A percentile compares a stretch with the other conserved stretches of the same genome.
phyloP scores from a whole-genome alignment of 2,888 invertebrate species.

The Drosophila subsilvestris region DNA sequence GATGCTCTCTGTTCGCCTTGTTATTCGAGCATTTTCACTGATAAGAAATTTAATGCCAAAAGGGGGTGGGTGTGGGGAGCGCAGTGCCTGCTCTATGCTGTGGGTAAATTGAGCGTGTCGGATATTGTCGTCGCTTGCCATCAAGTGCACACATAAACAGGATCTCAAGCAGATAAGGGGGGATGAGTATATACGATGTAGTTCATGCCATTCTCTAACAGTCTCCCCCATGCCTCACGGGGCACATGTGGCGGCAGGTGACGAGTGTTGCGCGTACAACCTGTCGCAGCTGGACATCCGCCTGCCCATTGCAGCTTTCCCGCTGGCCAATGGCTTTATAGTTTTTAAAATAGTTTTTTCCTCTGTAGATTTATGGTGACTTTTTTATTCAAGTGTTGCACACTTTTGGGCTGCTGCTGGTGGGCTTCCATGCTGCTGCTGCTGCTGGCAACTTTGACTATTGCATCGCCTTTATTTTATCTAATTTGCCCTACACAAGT shows the following conservation, averaged over 20 bases:
- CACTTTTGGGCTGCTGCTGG: constrained; percentile 68
- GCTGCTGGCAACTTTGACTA: neutral
- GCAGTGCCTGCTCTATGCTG: constrained; percentile 50
- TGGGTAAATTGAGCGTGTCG: constrained; percentile 68
- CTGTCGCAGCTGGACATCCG: neutral
- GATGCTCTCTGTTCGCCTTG: constrained; percentile 39
- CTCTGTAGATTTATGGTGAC: neutral
- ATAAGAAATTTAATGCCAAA: constrained; percentile 70
- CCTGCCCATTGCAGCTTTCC: neutral
- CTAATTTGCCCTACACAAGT: constrained; percentile 22
- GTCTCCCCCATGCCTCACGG: constrained; percentile 4
- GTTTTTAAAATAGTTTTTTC: constrained; percentile 5
- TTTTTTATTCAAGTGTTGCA: constrained; percentile 45
- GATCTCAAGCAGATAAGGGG: neutral
- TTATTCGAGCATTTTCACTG: constrained; percentile 67
- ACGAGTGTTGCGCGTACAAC: neutral
- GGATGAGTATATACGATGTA: constrained; percentile 1
- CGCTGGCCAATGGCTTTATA: neutral
- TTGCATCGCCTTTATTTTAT: constrained; percentile 14
- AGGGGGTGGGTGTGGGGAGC: constrained; percentile 1
- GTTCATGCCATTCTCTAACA: neutral
- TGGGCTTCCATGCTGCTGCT: constrained; percentile 30
- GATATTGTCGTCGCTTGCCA: constrained; percentile 60
- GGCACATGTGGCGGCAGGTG: neutral
- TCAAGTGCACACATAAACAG: constrained; percentile 20